These are phyloP conservation scores for Scolopax mira DNA, from an alignment of 2,113 vertebrate genomes.

Conservation along the genomic window DNA sequence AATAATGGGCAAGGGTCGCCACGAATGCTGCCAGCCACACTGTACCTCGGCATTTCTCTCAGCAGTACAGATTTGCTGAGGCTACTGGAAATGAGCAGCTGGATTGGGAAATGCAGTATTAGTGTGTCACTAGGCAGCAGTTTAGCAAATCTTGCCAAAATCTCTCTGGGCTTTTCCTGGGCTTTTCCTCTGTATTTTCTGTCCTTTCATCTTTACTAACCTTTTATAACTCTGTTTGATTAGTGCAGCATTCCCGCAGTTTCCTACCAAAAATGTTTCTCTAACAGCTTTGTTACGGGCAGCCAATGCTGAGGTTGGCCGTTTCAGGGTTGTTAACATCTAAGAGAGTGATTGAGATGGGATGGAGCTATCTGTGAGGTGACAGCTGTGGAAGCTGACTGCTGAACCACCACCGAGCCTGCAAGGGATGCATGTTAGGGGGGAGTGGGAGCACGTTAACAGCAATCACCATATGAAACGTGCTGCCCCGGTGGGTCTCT, in stretches of 20 bases:
- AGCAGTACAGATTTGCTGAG: constrained; percentile 36
- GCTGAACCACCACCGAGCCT: background rate
- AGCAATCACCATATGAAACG: background rate
- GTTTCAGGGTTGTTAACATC: constrained; percentile 37
- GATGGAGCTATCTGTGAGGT: constrained; percentile 8
- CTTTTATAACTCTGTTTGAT: constrained; percentile 56
- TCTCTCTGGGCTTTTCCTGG: background rate
- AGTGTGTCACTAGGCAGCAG: background rate
- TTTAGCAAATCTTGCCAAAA: constrained; percentile 44
- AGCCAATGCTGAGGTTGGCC: background rate
- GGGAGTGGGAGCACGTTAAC: background rate
- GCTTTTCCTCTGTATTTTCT: constrained; percentile 43
- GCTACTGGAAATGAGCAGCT: constrained; percentile 35
- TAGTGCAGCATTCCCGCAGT: constrained; percentile 22
- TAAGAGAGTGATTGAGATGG: constrained; percentile 28
- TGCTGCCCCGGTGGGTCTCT: background rate
- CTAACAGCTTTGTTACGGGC: constrained; percentile 51
- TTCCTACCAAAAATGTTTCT: constrained; percentile 32
- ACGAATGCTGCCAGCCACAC: background rate
- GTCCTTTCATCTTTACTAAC: constrained; percentile 57
- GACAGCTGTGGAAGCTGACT: background rate
- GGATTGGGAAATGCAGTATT: constrained; percentile 37
- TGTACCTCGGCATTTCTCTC: background rate
- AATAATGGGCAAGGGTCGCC: background rate
- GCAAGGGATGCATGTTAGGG: background rate